phyloP scores from a whole-genome alignment of 2,797 vertebrate species.

The Chaetophractus vellerosus region DNA sequence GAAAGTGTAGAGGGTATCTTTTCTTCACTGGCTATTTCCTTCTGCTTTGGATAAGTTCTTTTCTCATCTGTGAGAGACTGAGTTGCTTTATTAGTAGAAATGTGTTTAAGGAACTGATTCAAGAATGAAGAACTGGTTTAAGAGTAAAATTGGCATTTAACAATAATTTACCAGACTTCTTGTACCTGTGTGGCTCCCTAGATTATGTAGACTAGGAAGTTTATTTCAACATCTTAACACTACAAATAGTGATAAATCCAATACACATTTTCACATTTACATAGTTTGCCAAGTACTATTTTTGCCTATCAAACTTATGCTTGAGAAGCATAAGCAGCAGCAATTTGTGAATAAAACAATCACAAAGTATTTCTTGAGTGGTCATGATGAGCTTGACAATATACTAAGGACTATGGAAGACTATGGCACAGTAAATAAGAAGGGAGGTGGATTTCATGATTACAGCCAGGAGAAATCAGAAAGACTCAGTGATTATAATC shows the following conservation, averaged over 20 bases:
- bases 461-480: not conserved
- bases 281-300: conserved; percentile 50
- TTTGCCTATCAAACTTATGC: conserved; percentile 14
- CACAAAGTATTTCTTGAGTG: conserved; percentile 4
- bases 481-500: not conserved
- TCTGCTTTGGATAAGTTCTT: not conserved
- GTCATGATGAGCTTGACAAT: not conserved
- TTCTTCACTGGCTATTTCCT: conserved; percentile 10
- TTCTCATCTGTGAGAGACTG: not conserved
- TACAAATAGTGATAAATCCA: not conserved
- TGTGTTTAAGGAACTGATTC: conserved; percentile 43
- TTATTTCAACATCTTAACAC: conserved; percentile 11
- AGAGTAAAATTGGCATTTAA: conserved; percentile 58
- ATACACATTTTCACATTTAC: conserved; percentile 43
- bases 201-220: not conserved
- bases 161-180: not conserved
- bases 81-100: conserved; percentile 58
- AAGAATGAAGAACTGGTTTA: not conserved
- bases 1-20: not conserved
- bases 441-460: not conserved
- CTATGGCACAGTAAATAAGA: not conserved
- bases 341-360: conserved; percentile 41
- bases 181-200: not conserved
- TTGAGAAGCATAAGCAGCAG: conserved; percentile 27
- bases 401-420: not conserved